phyloP scores from a whole-genome alignment of 1,140 invertebrate genomes.

The Eurosta solidaginis region DNA sequence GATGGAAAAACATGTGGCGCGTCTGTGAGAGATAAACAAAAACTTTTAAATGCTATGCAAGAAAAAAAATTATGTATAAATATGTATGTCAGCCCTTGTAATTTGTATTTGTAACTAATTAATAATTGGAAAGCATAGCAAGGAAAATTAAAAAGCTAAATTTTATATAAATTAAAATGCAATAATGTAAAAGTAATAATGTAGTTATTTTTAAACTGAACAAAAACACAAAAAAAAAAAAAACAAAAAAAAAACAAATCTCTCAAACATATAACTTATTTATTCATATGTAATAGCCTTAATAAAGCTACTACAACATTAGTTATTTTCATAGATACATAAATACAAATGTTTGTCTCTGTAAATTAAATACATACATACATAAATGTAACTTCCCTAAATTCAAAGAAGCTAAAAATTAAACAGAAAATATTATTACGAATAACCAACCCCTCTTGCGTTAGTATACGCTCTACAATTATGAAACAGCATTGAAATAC shows the following conservation, averaged over 20 bases:
- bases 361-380: too few species aligned
- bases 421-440: background rate
- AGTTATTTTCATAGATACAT: too few species aligned
- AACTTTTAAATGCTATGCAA: background rate
- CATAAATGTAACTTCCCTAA: background rate
- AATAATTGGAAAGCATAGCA: background rate
- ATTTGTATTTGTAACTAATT: background rate
- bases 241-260: too few species aligned
- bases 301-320: background rate
- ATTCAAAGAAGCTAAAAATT: slow-evolving; percentile 1
- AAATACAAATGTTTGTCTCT: background rate
- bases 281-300: slow-evolving; percentile 14
- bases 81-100: background rate
- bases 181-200: background rate
- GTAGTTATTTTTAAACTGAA: slow-evolving; percentile 20
- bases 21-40: background rate
- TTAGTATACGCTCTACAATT: background rate
- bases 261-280: slow-evolving; percentile 7
- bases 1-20: slow-evolving; percentile 8
- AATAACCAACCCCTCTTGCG: background rate
- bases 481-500: background rate
- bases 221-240: too few species aligned
- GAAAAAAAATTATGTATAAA: too few species aligned
- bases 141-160: too few species aligned
- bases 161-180: background rate